phyloP scores from a whole-genome alignment of 30 jellyfish, hydroid and myxozoan genomes.

The Hydra vulgaris region DNA sequence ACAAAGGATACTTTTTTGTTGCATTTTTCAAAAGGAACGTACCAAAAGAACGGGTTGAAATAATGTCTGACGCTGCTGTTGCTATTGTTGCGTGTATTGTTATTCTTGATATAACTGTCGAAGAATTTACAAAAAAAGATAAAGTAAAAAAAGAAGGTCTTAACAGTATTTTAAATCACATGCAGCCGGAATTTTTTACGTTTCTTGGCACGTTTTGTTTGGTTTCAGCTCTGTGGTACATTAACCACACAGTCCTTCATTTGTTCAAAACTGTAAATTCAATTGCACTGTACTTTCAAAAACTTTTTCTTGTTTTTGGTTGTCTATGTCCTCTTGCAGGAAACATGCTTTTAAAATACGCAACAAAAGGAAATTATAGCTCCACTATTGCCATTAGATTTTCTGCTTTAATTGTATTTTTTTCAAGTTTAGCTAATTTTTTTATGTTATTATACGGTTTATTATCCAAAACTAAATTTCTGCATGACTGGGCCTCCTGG shows the following conservation, averaged over 20 bases:
- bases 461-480: background rate
- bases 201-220: background rate
- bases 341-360: constrained; percentile 13
- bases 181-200: background rate
- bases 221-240: constrained; percentile 28
- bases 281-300: constrained; percentile 18
- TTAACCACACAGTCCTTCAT: constrained; percentile 27
- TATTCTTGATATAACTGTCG: constrained; percentile 25
- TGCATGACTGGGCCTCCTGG: constrained; percentile 28
- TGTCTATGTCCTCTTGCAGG: constrained; percentile 20
- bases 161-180: background rate
- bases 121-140: constrained; percentile 14
- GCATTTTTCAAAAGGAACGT: constrained; percentile 25
- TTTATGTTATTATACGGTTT: constrained; percentile 15
- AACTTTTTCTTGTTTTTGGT: constrained; percentile 9
- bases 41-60: constrained; percentile 24
- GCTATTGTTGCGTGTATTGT: constrained; percentile 33
- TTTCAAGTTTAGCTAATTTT: constrained; percentile 7
- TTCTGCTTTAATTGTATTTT: constrained; percentile 2
- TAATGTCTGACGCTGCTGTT: constrained; percentile 29
- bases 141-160: background rate
- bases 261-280: constrained; percentile 10
- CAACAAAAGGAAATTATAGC: background rate
- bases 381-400: constrained; percentile 16
- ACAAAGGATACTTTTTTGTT: constrained; percentile 1